Evolutionary conservation across 53 echinoderm and acorn worm genomes (phyloP), one percentile per base, ranked within the genome.

Genomic region (Arbacia lixula): DNA sequence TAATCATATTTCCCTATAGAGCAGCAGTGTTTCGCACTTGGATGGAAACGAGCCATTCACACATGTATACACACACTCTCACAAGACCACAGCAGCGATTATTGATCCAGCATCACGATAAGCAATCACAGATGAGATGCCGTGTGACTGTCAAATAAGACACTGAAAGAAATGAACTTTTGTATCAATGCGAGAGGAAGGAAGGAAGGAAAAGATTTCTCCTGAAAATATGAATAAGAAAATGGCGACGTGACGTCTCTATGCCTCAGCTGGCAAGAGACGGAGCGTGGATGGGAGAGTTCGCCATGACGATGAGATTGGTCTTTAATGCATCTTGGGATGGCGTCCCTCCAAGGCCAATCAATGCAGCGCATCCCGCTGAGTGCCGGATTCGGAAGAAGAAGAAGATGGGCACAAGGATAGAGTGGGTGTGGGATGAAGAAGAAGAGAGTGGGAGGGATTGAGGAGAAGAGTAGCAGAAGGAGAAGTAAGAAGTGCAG

Each of bases 281-380:
- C n/a, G n/a, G 36, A 66, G 66, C 38, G 38, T 10, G 14, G 9
- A 10, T 46, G 49, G 8, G 49, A 46, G 8, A 46, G 5, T 19
- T 21, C 58, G 5, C 6, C 22, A 58, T 6, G 22, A 22, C 14
- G 24, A 22, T 12, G 36, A 53, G 74, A 74, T 74, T 74, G 74
- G 12, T 51, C 74, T 74, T 53, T 74, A 74, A 74, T 74, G 74
- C 74, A 74, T 74, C 35, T 53, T 74, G 19, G 32, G 74, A 74
- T 74, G 54, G 53, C 74, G 74, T 74, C 74, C 74, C 74, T 53
- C 27, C 74, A 74, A 74, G 74, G 74, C 74, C 74, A 74, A 74
- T 74, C 74, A 74, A 74, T 74, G 53, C 9, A 51, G 53, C 34
- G 74, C 54, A 53, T 74, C 33, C 74, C 53, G 27, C 33, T 12